Base-by-base conservation (phyloP, 2,888 invertebrate genomes). In the Calameuta idolon region DNA sequence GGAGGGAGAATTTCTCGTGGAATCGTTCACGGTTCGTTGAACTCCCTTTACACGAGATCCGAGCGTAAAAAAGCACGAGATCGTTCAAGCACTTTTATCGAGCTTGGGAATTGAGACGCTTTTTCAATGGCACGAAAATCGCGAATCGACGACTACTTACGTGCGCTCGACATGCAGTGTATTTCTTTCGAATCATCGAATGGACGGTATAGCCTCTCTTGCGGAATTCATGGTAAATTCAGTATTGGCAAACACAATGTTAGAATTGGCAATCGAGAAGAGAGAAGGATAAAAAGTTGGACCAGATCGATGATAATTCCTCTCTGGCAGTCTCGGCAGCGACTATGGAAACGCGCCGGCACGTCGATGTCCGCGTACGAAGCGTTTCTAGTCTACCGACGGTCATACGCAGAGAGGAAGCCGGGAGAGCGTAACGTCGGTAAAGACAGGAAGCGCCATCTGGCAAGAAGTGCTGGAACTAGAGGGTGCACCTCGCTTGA, bases 21-120 rank as follows among this genome's bases (percentile, higher is more conserved):
- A 75, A 37, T 75, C 68, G 75, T 78, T 78, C 71, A 78, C 79
- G 83, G 84, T 83, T 85, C 85, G 82, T 82, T 84, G 85, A 85
- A 85, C 84, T 80, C 80, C 77, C 77, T 82, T 82, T 83, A 82
- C 80, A 2, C 55, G 23, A 55, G 23, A 55, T 23, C 55, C 15
- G 55, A 40, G 40, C 0, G 15, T 40, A 84, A 83, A 81, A 76
- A 83, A 82, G 82, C 81, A 81, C 81, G 78, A 79, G 79, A 80
- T 80, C 69, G 69, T 74, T 81, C 79, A 77, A 79, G 76, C 73
- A 76, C 73, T 82, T 82, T 83, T 82, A 83, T 84, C 82, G 68
- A 40, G 55, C 69, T 79, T 79, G 80, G 81, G 79, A 23, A 1
- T 23, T n/a, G n/a, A 23, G 55, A 55, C 55, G 9, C 23, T 55